phyloP scores from a whole-genome alignment of 2,797 vertebrate species.

The Myotis daubentonii region DNA sequence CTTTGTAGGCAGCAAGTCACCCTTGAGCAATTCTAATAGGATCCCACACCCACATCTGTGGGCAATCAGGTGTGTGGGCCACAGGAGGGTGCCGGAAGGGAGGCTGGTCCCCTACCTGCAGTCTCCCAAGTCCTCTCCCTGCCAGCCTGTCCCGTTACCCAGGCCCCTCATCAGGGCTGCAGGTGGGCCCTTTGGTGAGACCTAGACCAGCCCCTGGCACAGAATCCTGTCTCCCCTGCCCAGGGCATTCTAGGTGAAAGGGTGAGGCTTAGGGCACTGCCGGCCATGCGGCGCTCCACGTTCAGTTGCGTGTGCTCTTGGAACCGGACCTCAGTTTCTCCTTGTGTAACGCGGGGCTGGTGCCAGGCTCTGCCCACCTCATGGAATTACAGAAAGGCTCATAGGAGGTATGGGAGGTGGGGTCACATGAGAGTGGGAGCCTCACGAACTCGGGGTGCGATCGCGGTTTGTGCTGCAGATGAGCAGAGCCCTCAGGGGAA shows the following conservation, averaged over 20 bases:
- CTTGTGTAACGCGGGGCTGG: background rate
- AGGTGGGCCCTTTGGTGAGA: background rate
- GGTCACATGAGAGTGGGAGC: background rate
- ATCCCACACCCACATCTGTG: background rate
- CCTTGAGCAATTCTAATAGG: background rate
- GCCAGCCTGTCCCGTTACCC: background rate
- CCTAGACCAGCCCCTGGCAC: background rate
- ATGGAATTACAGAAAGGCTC: background rate
- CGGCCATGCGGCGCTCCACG: accelerated
- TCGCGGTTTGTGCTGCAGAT: background rate
- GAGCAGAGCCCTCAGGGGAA: background rate
- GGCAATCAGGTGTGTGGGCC: background rate
- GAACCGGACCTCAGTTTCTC: background rate
- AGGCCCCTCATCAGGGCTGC: background rate
- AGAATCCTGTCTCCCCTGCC: background rate
- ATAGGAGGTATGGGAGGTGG: background rate
- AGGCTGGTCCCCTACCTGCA: background rate
- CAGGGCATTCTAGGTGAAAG: background rate
- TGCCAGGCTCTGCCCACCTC: background rate
- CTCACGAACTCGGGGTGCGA: background rate
- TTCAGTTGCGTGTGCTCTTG: background rate
- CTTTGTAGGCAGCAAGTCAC: background rate
- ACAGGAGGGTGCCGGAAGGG: background rate
- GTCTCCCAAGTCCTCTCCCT: background rate
- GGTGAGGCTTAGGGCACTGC: background rate